These are phyloP conservation scores for Xestia rhomboidea DNA, from an alignment of 2,888 invertebrate species.

Conservation along the genomic window DNA sequence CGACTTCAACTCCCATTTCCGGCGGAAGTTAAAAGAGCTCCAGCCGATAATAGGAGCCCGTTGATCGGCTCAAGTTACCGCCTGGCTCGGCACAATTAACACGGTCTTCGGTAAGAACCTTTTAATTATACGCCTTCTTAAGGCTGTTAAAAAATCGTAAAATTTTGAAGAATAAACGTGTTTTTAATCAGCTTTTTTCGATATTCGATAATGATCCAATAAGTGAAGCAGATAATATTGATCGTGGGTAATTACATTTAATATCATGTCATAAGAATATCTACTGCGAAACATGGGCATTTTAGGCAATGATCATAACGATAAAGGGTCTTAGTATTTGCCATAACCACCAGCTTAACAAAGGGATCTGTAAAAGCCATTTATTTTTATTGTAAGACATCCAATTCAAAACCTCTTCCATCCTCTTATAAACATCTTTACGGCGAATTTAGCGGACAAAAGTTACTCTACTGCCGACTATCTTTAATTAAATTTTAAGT, in stretches of 20 bases:
- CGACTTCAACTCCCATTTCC: slow-evolving; percentile 44
- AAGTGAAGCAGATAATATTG: not conserved
- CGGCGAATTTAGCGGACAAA: not conserved
- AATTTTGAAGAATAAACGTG: slow-evolving; percentile 12
- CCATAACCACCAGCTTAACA: not conserved
- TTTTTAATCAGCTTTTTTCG: not conserved
- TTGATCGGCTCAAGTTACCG: slow-evolving; percentile 48
- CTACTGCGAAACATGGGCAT: not conserved
- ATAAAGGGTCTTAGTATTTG: slow-evolving; percentile 1
- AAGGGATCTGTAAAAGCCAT: slow-evolving; percentile 6
- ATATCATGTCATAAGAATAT: not conserved
- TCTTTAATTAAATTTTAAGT: not conserved
- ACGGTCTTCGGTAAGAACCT: slow-evolving; percentile 39
- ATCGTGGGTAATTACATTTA: not conserved
- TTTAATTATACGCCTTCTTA: slow-evolving; percentile 53
- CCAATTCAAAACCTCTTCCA: not conserved
- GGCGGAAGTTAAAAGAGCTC: slow-evolving; percentile 38
- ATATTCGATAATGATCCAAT: not conserved
- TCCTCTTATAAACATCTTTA: not conserved
- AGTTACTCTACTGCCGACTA: not conserved
- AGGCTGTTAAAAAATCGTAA: slow-evolving; percentile 41
- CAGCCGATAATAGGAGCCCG: slow-evolving; percentile 53
- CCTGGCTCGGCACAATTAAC: slow-evolving; percentile 55
- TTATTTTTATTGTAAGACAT: slow-evolving; percentile 12
- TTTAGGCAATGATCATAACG: slow-evolving; percentile 9